Percentiles rank a stretch among this genome's conserved stretches.
phyloP scores from a whole-genome alignment of 2,888 invertebrate genomes.

The Ormyrus pomaceus region DNA sequence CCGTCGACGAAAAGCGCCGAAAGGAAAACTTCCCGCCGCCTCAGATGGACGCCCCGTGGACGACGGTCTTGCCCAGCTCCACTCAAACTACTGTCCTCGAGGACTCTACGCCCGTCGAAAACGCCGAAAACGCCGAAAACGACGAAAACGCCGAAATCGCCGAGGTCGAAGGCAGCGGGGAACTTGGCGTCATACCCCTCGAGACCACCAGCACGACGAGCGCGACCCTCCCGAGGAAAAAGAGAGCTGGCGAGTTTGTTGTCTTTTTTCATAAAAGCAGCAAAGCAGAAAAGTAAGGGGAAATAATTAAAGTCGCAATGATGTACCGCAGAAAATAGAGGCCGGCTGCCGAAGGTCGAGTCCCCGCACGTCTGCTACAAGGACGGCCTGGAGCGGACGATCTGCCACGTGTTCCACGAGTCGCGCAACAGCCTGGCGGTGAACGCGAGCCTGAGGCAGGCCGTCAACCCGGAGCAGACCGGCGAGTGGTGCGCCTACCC shows the following conservation, averaged over 20 bases:
- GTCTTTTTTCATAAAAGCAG: neutral
- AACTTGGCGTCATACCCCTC: constrained; percentile 65
- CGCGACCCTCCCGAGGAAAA: neutral
- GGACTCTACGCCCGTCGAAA: neutral
- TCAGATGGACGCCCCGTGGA: too few species aligned
- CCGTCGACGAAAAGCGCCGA: constrained; percentile 46
- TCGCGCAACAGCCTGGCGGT: constrained; percentile 76
- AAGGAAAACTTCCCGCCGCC: neutral
- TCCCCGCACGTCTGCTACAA: constrained; percentile 81
- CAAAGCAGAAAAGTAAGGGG: too few species aligned
- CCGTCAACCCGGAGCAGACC: constrained; percentile 74
- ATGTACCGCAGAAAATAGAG: constrained; percentile 44
- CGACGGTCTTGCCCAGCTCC: neutral
- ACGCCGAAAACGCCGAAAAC: constrained; percentile 28
- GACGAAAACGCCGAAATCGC: constrained; percentile 32
- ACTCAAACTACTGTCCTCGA: neutral
- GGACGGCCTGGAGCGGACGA: constrained; percentile 66
- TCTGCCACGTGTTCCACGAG: constrained; percentile 80
- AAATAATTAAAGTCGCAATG: neutral
- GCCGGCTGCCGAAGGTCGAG: constrained; percentile 63
- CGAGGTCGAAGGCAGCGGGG: constrained; percentile 68
- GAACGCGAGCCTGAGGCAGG: constrained; percentile 78
- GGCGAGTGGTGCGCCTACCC: constrained; percentile 84
- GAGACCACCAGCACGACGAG: constrained; percentile 46
- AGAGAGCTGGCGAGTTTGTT: constrained; percentile 17